These are phyloP conservation scores for Serranus cabrilla DNA, from an alignment of 2,797 vertebrate genomes.

Conservation along the genomic window DNA sequence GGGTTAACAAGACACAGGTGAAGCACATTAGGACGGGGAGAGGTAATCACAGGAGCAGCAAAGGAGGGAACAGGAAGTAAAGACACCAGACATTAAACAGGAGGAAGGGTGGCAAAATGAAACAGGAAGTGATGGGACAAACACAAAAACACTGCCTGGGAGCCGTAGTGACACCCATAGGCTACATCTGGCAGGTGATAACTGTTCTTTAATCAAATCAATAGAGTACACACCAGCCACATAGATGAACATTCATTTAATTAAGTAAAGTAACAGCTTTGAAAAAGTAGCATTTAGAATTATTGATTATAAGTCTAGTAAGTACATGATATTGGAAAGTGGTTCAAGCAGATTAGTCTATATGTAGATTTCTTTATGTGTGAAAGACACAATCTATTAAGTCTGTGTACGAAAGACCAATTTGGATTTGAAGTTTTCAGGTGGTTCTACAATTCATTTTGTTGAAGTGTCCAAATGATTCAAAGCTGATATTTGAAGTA, in stretches of 20 bases:
- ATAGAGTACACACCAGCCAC: constrained; percentile 3
- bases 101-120: too few species aligned
- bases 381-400: not conserved
- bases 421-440: not conserved
- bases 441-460: not conserved
- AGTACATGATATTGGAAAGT: not conserved
- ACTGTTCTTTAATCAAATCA: constrained; percentile 1
- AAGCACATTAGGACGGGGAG: too few species aligned
- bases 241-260: constrained; percentile 18
- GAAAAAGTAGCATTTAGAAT: not conserved
- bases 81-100: too few species aligned
- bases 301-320: not conserved
- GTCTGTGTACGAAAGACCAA: not conserved
- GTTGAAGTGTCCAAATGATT: not conserved
- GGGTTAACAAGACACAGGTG: too few species aligned
- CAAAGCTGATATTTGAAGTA: not conserved
- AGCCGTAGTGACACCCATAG: too few species aligned
- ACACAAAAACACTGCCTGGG: too few species aligned
- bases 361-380: not conserved
- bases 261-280: not conserved
- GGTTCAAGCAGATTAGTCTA: not conserved
- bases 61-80: too few species aligned
- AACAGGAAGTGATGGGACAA: too few species aligned
- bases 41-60: too few species aligned
- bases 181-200: not conserved